Conservation (phyloP, 2,797 vertebrate species). For the Hirundo rustica region DNA sequence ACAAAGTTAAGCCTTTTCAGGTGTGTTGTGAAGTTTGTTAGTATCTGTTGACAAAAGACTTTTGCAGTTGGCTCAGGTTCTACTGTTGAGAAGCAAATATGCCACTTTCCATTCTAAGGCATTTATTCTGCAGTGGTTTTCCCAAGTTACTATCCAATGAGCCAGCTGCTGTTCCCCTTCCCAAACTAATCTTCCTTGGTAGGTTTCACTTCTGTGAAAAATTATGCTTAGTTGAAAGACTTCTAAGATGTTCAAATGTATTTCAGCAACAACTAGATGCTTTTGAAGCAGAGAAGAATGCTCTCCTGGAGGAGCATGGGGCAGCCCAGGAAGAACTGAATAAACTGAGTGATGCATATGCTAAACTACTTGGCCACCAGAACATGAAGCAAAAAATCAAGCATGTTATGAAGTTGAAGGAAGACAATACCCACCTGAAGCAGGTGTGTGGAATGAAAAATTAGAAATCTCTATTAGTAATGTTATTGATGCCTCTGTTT, state of each 20-base stretch:
- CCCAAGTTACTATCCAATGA: background rate
- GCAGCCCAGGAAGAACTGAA: conserved; percentile 89
- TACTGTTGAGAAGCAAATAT: background rate
- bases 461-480: fast-evolving
- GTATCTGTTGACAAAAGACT: background rate
- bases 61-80: background rate
- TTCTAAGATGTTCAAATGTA: background rate
- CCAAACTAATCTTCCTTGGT: background rate
- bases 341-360: conserved; percentile 89
- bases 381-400: conserved; percentile 99
- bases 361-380: conserved; percentile 92
- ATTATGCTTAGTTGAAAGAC: background rate
- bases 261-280: conserved; percentile 90
- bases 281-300: conserved; percentile 88
- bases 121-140: background rate
- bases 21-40: conserved; percentile 54
- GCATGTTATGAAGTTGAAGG: conserved; percentile 93
- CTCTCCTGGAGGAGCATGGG: conserved; percentile 86
- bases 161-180: background rate
- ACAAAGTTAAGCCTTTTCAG: conserved; percentile 87
- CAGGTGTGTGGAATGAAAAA: conserved; percentile 78
- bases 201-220: background rate
- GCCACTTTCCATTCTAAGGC: background rate
- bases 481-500: background rate
- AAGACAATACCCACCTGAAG: conserved; percentile 88